Percentiles rank a stretch among this genome's conserved stretches.
Conservation (phyloP, 2,888 invertebrate species). For the Blomia tropicalis region DNA sequence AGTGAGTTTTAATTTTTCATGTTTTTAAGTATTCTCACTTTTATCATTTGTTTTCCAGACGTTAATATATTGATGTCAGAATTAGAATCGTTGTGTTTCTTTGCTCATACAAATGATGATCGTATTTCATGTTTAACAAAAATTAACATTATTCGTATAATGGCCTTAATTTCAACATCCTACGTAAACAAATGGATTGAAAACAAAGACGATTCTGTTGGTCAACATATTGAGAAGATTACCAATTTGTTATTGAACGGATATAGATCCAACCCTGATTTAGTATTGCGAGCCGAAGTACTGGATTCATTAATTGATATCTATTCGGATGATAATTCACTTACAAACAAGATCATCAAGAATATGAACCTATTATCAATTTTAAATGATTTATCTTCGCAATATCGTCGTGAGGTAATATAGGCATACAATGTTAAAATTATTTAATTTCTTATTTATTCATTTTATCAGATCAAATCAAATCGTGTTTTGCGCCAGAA, state of each 20-base stretch:
- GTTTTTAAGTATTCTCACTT: not conserved
- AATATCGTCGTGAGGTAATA: not conserved
- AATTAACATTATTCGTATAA: conserved; percentile 9
- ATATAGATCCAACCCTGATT: not conserved
- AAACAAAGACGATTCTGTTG: not conserved
- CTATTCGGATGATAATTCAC: conserved; percentile 7
- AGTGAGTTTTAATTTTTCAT: not conserved
- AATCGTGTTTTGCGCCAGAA: conserved; percentile 4
- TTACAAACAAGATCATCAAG: not conserved
- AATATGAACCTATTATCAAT: not conserved
- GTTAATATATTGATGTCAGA: not conserved
- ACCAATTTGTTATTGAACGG: not conserved
- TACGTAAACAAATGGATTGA: not conserved
- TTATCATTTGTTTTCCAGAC: not conserved
- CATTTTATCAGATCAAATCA: not conserved
- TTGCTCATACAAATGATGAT: not conserved
- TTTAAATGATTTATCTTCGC: not conserved
- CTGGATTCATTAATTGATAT: conserved; percentile 21
- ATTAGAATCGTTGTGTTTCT: not conserved
- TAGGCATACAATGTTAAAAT: not conserved
- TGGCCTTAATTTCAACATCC: not conserved
- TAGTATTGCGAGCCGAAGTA: conserved; percentile 16
- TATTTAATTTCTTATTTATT: not conserved
- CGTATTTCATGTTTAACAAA: not conserved
- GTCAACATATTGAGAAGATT: conserved; percentile 3